Conservation (phyloP, 2,113 vertebrate species). For the Psittacus erithacus region DNA sequence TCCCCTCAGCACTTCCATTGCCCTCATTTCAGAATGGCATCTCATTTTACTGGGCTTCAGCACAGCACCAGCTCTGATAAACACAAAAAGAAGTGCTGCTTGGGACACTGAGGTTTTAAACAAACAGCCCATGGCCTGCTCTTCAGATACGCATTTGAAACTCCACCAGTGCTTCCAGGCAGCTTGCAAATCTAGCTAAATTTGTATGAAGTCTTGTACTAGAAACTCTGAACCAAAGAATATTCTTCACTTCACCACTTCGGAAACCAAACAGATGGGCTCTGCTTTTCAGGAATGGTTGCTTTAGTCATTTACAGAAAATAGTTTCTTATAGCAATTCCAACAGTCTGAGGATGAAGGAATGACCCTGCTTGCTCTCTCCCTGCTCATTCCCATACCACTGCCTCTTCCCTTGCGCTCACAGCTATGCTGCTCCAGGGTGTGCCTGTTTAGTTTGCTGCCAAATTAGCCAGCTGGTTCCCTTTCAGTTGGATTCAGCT, state of each 20-base stretch:
- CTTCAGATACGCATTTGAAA: background rate
- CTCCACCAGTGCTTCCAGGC: background rate
- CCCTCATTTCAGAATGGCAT: background rate
- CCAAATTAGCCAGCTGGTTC: conserved; percentile 21
- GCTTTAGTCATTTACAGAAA: background rate
- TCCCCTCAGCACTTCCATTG: background rate
- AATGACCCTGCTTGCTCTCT: background rate
- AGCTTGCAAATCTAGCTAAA: background rate
- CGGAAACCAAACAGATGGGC: background rate
- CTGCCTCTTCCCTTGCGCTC: background rate
- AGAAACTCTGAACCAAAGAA: background rate
- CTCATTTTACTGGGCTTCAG: background rate
- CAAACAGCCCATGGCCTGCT: background rate
- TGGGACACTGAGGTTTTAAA: background rate
- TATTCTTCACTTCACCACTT: background rate
- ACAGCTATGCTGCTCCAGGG: background rate
- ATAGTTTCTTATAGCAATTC: background rate
- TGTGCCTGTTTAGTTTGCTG: background rate
- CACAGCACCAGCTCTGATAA: background rate
- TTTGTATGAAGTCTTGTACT: background rate
- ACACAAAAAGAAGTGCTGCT: background rate
- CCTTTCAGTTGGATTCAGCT: background rate
- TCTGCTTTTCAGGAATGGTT: background rate
- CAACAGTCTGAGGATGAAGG: background rate
- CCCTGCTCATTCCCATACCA: background rate